Conservation (phyloP, 2,888 invertebrate species). For the Lycaena phlaeas region DNA sequence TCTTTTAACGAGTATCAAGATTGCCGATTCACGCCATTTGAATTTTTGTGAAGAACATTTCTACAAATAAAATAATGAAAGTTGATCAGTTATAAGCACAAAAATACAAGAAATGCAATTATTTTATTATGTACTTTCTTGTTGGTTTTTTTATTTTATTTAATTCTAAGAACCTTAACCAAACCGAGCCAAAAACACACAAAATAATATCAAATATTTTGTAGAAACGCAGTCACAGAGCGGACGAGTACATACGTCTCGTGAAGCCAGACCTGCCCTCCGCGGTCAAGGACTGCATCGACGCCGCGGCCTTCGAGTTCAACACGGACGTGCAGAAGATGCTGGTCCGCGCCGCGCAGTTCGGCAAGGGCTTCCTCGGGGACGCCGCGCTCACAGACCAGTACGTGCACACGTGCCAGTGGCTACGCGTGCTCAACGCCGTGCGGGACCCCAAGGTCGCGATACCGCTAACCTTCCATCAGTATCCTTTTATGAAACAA, state of each 20-base stretch:
- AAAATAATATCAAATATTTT: no score
- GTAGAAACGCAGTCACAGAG: conserved; percentile 90
- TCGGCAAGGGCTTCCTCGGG: conserved; percentile 93
- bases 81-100: no score
- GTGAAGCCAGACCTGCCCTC: conserved; percentile 84
- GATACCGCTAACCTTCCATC: conserved; percentile 90
- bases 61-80: no score
- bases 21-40: no score
- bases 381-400: conserved; percentile 79
- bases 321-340: conserved; percentile 89
- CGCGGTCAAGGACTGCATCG: conserved; percentile 92
- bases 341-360: conserved; percentile 92
- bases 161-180: no score
- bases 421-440: conserved; percentile 91
- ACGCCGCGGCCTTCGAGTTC: conserved; percentile 94
- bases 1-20: no score
- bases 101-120: no score
- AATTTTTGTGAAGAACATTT: no score
- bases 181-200: no score
- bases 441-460: conserved; percentile 88
- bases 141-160: no score
- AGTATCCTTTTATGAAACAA: conserved; percentile 90
- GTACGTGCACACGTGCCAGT: conserved; percentile 90
- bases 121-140: no score
- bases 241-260: conserved; percentile 93